Percentiles rank a stretch among this genome's conserved stretches.
Conservation (phyloP, 2,888 invertebrate genomes). For the Zeuzera pyrina region DNA sequence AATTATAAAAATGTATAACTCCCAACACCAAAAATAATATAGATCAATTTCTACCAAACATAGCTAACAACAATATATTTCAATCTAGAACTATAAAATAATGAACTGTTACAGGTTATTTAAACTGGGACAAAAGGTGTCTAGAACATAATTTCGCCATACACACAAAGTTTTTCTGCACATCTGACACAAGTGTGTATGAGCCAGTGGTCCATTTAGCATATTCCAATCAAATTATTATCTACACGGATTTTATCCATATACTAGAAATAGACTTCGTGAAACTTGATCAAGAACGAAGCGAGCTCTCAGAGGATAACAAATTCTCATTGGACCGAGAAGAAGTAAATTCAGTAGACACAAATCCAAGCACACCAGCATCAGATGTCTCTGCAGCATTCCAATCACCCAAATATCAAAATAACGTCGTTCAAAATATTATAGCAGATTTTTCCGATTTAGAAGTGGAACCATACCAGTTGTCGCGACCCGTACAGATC, state of each 20-base stretch:
- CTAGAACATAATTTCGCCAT: slow-evolving; percentile 92
- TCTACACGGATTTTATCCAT: slow-evolving; percentile 90
- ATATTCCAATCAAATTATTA: slow-evolving; percentile 81
- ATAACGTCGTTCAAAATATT: slow-evolving; percentile 74
- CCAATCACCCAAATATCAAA: slow-evolving; percentile 67
- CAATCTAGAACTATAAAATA: background rate
- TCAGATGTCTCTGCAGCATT: slow-evolving; percentile 55
- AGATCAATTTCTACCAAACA: too few relatives aligned
- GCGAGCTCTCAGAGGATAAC: slow-evolving; percentile 38
- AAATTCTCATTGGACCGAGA: slow-evolving; percentile 49
- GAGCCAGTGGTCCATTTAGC: slow-evolving; percentile 79
- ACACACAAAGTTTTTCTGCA: slow-evolving; percentile 92
- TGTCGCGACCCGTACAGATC: slow-evolving; percentile 54
- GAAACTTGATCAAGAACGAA: slow-evolving; percentile 48
- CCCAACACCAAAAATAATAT: too few relatives aligned
- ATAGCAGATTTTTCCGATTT: slow-evolving; percentile 76
- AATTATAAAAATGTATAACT: too few relatives aligned
- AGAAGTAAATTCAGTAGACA: slow-evolving; percentile 43
- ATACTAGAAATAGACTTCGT: slow-evolving; percentile 78
- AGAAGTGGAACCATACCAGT: slow-evolving; percentile 67
- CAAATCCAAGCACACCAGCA: slow-evolving; percentile 47
- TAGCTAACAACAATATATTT: too few relatives aligned
- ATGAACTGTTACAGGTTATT: slow-evolving; percentile 40
- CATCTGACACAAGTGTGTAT: slow-evolving; percentile 87
- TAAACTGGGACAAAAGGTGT: slow-evolving; percentile 81